Evolutionary conservation across 1,140 invertebrate genomes (phyloP), one percentile per base, ranked within the genome.

Genomic region (Batillaria attramentaria): DNA sequence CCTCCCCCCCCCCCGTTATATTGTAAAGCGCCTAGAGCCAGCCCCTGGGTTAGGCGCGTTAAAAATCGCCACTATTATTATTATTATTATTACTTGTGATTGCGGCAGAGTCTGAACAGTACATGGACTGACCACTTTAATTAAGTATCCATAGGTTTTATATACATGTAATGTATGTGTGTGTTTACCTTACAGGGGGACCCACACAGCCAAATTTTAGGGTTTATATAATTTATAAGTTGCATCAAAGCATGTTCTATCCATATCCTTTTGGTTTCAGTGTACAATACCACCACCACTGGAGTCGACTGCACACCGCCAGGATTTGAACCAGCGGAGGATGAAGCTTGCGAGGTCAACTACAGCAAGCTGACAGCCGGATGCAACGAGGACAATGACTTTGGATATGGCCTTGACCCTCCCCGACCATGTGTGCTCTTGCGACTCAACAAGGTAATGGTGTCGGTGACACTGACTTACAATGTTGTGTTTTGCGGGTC

Each of bases 351-450:
- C 46, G 20, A 18, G 20, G 42, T 79, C 6, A 37, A 79, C 43
- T 33, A n/a, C 13, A 28, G 37, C 6, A 43, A 3, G 3, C 65
- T 79, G 6, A 79, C 78, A 13, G n/a, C 24, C 24, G 37, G 75
- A 10, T 79, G 62, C 37, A 69, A 69, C 50, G 28, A 3, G 3
- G 28, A n/a, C 3, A 73, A 76, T 39, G 85, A 86, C 10, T 89
- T 81, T 78, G 88, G 87, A 10, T 89, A 83, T 83, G 82, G 85
- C 43, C n/a, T n/a, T n/a, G 80, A 83, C n/a, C 87, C 42, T 20
- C 28, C 81, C 37, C 76, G 86, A 72, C 88, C 88, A 31, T 89
- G 88, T 78, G 80, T 89, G n/a, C 54, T 89, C n/a, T 72, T 89
- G 10, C 89, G 89, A 77, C 42, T 89, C 33, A 89, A 89, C 81